These are phyloP conservation scores for Andrena haemorrhoa DNA, from an alignment of 2,888 invertebrate genomes.

Conservation along the genomic window DNA sequence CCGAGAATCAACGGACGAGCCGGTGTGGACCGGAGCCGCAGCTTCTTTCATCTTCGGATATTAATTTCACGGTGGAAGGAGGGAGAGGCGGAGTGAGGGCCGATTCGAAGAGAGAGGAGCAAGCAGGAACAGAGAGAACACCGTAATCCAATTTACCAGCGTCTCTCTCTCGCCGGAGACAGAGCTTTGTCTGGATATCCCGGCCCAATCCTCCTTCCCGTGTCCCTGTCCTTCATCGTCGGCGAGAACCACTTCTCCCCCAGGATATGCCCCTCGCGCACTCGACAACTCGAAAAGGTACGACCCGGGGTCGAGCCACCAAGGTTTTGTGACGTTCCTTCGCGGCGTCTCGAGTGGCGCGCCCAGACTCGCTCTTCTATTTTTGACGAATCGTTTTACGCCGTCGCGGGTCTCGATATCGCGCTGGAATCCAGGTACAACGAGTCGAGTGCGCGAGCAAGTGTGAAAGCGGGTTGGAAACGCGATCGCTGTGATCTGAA, in stretches of 20 bases:
- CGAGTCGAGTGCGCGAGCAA: background rate
- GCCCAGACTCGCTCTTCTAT: constrained; percentile 36
- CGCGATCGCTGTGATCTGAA: background rate
- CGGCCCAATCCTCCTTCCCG: constrained; percentile 48
- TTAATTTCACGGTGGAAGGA: constrained; percentile 76
- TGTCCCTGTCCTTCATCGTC: constrained; percentile 36
- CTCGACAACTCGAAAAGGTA: constrained; percentile 64
- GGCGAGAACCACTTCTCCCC: constrained; percentile 67
- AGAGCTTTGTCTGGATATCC: constrained; percentile 64
- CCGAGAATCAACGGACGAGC: constrained; percentile 54
- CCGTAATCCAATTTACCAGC: constrained; percentile 78
- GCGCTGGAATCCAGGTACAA: background rate
- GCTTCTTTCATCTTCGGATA: constrained; percentile 80
- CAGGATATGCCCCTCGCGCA: constrained; percentile 51
- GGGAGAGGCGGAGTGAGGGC: constrained; percentile 41
- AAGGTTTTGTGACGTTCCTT: constrained; percentile 57
- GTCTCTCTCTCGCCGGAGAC: constrained; percentile 60
- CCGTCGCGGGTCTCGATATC: constrained; percentile 8
- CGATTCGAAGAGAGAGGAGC: constrained; percentile 49
- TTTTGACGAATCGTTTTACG: constrained; percentile 41
- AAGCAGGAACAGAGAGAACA: constrained; percentile 68
- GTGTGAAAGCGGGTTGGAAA: background rate
- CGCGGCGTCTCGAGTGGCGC: constrained; percentile 57
- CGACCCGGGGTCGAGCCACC: constrained; percentile 42
- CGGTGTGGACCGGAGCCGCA: constrained; percentile 58